Percentiles rank a stretch among this genome's conserved stretches.
Conservation (phyloP, 2,888 invertebrate species). For the Sinopyrophorus schimmeli region DNA sequence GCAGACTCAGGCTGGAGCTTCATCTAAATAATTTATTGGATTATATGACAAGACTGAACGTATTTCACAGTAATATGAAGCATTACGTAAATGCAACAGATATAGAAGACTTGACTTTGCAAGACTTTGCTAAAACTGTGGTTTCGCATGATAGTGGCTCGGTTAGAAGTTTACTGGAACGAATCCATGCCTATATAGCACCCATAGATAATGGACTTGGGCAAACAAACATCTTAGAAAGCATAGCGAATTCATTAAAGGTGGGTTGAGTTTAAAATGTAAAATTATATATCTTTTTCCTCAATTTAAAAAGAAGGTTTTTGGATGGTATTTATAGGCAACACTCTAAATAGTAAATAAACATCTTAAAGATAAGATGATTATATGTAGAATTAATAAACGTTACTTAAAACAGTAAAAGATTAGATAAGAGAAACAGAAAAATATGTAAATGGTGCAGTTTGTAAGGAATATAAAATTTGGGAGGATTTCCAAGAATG, state of each 20-base stretch:
- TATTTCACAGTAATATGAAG: constrained; percentile 63
- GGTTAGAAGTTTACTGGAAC: constrained; percentile 66
- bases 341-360: too few relatives aligned
- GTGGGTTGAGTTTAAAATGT: constrained; percentile 33
- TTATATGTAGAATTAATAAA: too few relatives aligned
- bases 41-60: constrained; percentile 62
- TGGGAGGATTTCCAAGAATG: too few relatives aligned
- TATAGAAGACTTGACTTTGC: constrained; percentile 67
- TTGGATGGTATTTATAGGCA: too few relatives aligned
- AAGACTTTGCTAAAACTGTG: constrained; percentile 71
- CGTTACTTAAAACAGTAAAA: too few relatives aligned
- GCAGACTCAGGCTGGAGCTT: constrained; percentile 61
- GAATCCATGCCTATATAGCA: constrained; percentile 66
- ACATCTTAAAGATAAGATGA: too few relatives aligned
- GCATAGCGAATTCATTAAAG: constrained; percentile 40
- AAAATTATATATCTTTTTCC: too few relatives aligned
- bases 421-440: too few relatives aligned
- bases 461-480: too few relatives aligned
- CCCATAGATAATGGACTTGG: constrained; percentile 54
- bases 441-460: too few relatives aligned
- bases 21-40: constrained; percentile 66
- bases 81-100: constrained; percentile 59
- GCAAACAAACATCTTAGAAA: constrained; percentile 42
- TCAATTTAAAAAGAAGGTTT: too few relatives aligned
- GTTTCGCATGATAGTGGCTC: constrained; percentile 70